Conservation (phyloP, 2,113 vertebrate genomes). For the Malurus alboscapulatus region DNA sequence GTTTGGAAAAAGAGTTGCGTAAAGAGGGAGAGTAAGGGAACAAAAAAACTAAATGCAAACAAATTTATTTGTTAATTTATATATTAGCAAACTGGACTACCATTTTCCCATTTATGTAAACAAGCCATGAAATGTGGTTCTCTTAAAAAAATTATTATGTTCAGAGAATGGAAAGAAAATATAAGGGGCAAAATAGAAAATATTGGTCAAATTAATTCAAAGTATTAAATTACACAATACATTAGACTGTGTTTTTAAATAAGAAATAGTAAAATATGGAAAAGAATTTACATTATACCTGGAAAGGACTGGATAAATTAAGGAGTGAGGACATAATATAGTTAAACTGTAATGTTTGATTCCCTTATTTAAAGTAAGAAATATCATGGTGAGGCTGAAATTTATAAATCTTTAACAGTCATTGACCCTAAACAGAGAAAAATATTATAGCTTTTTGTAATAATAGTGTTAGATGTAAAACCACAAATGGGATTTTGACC, state of each 20-base stretch:
- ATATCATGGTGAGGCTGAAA: neutral
- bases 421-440: neutral
- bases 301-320: neutral
- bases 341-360: neutral
- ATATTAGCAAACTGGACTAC: neutral
- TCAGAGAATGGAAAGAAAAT: neutral
- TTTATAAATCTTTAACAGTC: neutral
- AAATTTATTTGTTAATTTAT: neutral
- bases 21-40: neutral
- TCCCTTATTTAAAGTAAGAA: neutral
- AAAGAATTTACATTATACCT: neutral
- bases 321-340: neutral
- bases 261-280: neutral
- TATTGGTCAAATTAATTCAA: neutral
- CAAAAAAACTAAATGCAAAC: neutral
- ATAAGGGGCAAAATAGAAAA: neutral
- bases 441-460: neutral
- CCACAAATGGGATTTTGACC: neutral
- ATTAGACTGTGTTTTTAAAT: neutral
- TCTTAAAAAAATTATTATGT: neutral
- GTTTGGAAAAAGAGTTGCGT: neutral
- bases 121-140: neutral
- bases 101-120: neutral
- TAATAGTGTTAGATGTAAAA: neutral
- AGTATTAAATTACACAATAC: neutral